Percentiles rank a stretch among this genome's conserved stretches.
These are phyloP conservation scores for Ruditapes philippinarum DNA, from an alignment of 1,140 invertebrate genomes.

Conservation along the genomic window DNA sequence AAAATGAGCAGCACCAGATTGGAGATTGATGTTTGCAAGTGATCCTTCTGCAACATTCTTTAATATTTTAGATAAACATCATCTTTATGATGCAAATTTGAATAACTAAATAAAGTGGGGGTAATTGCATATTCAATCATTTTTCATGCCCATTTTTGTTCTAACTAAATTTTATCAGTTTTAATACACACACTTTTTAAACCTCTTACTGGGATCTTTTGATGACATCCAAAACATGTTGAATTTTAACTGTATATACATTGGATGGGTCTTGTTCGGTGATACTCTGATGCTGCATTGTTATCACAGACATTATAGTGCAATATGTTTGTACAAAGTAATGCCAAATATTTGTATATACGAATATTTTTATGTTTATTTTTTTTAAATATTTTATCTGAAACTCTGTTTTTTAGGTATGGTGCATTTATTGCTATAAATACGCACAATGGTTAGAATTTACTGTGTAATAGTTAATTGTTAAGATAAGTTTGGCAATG, in stretches of 20 bases:
- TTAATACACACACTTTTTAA: neutral
- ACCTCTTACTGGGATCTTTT: constrained; percentile 54
- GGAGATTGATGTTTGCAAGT: no score
- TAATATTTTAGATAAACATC: no score
- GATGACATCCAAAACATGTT: constrained; percentile 34
- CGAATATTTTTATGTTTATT: constrained; percentile 69
- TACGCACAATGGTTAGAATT: neutral
- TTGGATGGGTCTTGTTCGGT: neutral
- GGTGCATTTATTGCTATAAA: neutral
- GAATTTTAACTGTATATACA: constrained; percentile 47
- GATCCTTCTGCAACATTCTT: no score
- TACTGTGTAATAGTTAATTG: neutral
- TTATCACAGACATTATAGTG: constrained; percentile 45
- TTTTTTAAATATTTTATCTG: constrained; percentile 52
- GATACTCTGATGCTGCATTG: neutral
- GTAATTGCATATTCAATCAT: no score
- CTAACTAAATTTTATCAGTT: neutral
- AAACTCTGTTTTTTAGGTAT: constrained; percentile 64
- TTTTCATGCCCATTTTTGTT: constrained; percentile 48
- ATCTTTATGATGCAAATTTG: no score
- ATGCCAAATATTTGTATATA: constrained; percentile 68
- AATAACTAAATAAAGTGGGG: no score
- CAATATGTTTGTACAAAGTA: constrained; percentile 68
- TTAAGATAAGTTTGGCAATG: neutral
- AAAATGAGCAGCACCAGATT: no score